Conservation (phyloP, 2,888 invertebrate species). For the Drosophila lutescens region DNA sequence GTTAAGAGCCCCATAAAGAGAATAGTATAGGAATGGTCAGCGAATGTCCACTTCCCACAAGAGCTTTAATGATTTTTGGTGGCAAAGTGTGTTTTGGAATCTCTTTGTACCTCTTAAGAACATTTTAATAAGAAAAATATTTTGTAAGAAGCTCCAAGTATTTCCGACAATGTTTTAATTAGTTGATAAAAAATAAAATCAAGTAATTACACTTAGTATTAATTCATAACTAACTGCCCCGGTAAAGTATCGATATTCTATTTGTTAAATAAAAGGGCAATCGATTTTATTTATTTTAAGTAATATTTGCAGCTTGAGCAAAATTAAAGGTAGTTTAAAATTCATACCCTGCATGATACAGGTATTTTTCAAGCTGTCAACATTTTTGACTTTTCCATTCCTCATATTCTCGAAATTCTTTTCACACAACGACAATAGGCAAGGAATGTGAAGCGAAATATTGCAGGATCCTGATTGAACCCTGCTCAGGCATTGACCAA, state of each 20-base stretch:
- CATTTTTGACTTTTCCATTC: constrained; percentile 3
- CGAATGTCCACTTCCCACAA: constrained; percentile 4
- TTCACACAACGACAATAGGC: not conserved
- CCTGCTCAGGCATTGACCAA: constrained; percentile 40
- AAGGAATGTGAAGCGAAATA: constrained; percentile 1
- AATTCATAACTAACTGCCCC: too few species aligned
- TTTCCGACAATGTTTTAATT: too few species aligned
- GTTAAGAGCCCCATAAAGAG: constrained; percentile 43
- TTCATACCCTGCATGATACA: not conserved
- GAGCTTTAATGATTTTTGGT: constrained; percentile 14
- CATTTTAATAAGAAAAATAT: not conserved
- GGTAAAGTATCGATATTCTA: too few species aligned
- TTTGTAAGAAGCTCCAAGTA: too few species aligned
- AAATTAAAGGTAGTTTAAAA: not conserved
- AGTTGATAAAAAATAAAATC: too few species aligned
- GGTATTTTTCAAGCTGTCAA: constrained; percentile 7
- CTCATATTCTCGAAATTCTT: not conserved
- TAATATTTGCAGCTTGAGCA: not conserved
- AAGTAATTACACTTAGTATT: too few species aligned
- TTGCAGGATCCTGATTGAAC: constrained; percentile 31
- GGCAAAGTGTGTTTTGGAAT: not conserved
- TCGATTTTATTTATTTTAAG: not conserved
- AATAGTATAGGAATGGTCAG: constrained; percentile 23
- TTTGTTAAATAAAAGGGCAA: not conserved
- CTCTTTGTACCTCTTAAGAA: not conserved